Evolutionary conservation across 53 echinoderm and acorn worm species (phyloP), one percentile per base, ranked within the genome.

Genomic region (Pentamera pediparva): DNA sequence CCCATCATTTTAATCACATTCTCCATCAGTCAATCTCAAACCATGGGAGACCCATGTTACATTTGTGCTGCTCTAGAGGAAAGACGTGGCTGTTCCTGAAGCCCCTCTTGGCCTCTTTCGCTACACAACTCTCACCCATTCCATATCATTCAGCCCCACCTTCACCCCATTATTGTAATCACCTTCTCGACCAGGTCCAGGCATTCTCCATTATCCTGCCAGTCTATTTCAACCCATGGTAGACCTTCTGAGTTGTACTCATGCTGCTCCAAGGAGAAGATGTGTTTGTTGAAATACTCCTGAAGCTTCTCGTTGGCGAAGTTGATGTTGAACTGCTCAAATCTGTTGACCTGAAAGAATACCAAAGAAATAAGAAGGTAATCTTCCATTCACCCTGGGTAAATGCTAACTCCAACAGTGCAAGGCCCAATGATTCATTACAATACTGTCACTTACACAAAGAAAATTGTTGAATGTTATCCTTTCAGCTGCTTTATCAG

Each of bases 311-410:
- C 96, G 36, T 96, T 96, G 77, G 96, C 96, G 79, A 84, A 96
- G 78, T 96, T 96, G 81, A 96, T 96, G 83, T 96, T 96, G 77
- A 96, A 96, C 81, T 96, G 96, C 70, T 96, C 96, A 86, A 96
- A 96, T 0, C 96, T 82, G 47, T 96, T 96, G 7, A 88, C 74
- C 96, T 96, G 60, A 49, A 5, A 57, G 35, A 78, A 52, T 48
- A 57, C 45, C 37, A 43, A 47, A 0, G 9, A 53, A 24, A 47
- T 9, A 34, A 18, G 10, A 30, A 76, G 6, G 55, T 45, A 15
- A 15, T 12, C n/a, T 12, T 15, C 13, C 9, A 18, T 64, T 64
- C 22, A 57, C 58, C 22, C 15, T 57, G 11, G 11, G 11, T 1
- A 11, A 2, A 57, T 57, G 58, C n/a, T n/a, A n/a, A n/a, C n/a